phyloP scores from a whole-genome alignment of 35 echinoderm and acorn worm species.

The Stichopus chloronotus region DNA sequence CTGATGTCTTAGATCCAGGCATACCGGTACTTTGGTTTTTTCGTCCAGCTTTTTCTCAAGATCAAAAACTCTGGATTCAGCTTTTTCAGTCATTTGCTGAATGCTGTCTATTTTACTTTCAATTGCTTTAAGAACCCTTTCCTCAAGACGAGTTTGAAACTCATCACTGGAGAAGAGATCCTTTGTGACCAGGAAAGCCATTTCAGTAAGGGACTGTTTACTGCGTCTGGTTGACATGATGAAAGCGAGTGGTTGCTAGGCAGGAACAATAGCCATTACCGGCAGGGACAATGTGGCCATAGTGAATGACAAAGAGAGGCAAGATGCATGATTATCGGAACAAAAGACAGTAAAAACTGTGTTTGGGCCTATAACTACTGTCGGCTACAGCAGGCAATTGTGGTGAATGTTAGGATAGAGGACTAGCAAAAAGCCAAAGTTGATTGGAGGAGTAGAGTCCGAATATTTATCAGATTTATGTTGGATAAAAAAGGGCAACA shows the following conservation, averaged over 20 bases:
- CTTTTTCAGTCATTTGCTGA: background rate
- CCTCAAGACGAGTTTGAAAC: background rate
- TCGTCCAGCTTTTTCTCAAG: background rate
- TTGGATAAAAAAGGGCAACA: too few species aligned
- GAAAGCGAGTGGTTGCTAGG: background rate
- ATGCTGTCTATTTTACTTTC: slow-evolving; percentile 6
- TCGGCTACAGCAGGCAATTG: too few species aligned
- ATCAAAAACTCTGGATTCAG: slow-evolving; percentile 29
- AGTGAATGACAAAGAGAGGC: too few species aligned
- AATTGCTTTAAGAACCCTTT: slow-evolving; percentile 8
- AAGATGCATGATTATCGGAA: too few species aligned
- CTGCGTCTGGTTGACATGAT: slow-evolving; percentile 8
- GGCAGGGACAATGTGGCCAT: background rate
- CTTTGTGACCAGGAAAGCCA: background rate
- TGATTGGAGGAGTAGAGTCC: too few species aligned
- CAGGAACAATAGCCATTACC: background rate
- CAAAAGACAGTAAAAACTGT: too few species aligned
- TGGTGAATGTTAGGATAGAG: too few species aligned
- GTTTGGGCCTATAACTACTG: too few species aligned
- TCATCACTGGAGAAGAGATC: background rate
- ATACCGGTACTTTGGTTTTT: background rate
- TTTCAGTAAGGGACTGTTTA: slow-evolving; percentile 17
- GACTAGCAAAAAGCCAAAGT: too few species aligned
- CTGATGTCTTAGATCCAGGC: background rate
- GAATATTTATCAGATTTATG: too few species aligned